These are phyloP conservation scores for Condylostylus longicornis DNA, from an alignment of 1,140 invertebrate genomes.

Conservation along the genomic window DNA sequence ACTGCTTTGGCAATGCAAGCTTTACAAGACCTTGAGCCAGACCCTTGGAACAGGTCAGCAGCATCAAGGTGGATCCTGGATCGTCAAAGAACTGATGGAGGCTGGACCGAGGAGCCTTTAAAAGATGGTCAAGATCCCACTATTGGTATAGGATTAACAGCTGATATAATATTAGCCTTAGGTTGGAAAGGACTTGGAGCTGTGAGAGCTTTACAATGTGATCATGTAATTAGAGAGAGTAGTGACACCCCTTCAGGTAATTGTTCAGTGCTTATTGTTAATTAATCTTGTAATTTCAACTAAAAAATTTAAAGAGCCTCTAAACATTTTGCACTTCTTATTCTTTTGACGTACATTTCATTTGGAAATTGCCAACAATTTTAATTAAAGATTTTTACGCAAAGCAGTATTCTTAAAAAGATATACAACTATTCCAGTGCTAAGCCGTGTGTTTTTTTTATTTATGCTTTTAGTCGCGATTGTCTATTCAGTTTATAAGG, in stretches of 20 bases:
- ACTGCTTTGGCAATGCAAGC: conserved; percentile 67
- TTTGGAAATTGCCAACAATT: no score
- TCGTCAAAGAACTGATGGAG: conserved; percentile 56
- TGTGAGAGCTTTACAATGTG: conserved; percentile 51
- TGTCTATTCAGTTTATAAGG: no score
- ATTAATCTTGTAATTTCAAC: no score
- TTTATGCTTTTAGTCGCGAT: no score
- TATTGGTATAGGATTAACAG: conserved; percentile 46
- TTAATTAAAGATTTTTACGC: no score
- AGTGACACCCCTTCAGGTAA: conserved; percentile 25
- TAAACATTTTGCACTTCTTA: no score
- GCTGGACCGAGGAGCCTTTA: conserved; percentile 47
- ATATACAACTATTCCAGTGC: no score
- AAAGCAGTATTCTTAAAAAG: no score
- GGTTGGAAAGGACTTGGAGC: conserved; percentile 48
- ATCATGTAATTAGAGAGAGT: conserved; percentile 34
- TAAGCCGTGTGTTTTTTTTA: no score
- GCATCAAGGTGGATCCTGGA: conserved; percentile 55
- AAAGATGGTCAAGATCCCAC: conserved; percentile 31
- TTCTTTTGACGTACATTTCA: no score
- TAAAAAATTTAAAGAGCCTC: no score
- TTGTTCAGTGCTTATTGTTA: neutral
- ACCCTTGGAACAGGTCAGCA: conserved; percentile 58
- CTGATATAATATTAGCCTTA: conserved; percentile 57
- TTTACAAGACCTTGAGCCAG: conserved; percentile 51